Evolutionary conservation across 2,888 invertebrate species (phyloP), one percentile per base, ranked within the genome.

Genomic region (Nemapogon koenigi): DNA sequence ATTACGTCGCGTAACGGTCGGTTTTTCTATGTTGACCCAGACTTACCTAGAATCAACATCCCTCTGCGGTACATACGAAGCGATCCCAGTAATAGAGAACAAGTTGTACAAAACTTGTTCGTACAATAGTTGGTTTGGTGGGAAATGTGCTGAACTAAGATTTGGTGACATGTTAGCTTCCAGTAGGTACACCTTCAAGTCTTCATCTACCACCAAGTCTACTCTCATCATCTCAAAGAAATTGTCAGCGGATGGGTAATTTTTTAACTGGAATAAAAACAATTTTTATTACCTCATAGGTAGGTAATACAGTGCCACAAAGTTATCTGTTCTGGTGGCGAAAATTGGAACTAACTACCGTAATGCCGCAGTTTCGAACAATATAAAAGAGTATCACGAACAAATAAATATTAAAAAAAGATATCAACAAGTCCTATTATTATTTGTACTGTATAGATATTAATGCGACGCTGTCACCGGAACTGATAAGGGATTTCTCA

Each of bases 111-210:
- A 54, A 1, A 97, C 91, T 75, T 97, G 96, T 53, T 97, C 94
- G 55, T 97, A 98, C 1, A 98, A 68, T 17, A 93, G 63, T 44
- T 85, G 83, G 65, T 98, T 98, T 0, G 87, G 90, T n/a, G 89
- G 87, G 61, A 89, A 97, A 67, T 97, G 96, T 0, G 89, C 89
- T 0, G 97, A 94, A 1, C 94, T 94, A 41, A 98, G 81, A 78
- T 98, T 98, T 0, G 98, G 98, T 10, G 96, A 96, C 98, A 98
- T 97, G 57, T 98, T 98, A 1, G 94, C 97, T 76, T 98, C 98
- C 84, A 98, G 88, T 4, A 96, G 76, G 53, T 86, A 90, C 0
- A 97, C 91, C 35, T 89, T 89, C 0, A 97, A 62, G 38, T 94
- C 76, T 47, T 93, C 90, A 59, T 97, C 95, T 2, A 97, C 75